phyloP scores from a whole-genome alignment of 2,113 vertebrate genomes.

The Merops nubicus region DNA sequence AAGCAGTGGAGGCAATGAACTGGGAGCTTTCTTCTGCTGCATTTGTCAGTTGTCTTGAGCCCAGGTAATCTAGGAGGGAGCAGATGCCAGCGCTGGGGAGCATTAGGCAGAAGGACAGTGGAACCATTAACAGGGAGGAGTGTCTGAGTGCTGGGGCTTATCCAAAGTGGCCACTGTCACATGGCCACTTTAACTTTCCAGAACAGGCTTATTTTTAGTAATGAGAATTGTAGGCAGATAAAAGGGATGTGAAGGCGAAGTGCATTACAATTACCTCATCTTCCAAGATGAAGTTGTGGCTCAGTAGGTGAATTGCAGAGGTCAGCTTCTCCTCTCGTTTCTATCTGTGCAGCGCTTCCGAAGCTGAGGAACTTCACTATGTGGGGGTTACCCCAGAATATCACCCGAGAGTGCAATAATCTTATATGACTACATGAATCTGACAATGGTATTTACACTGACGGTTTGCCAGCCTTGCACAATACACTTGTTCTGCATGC shows the following conservation, averaged over 20 bases:
- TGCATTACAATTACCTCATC: neutral
- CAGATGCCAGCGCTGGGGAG: neutral
- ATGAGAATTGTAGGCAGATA: constrained; percentile 24
- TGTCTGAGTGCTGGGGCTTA: constrained; percentile 34
- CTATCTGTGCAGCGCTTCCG: neutral
- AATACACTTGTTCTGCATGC: neutral
- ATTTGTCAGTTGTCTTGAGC: neutral
- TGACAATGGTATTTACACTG: neutral
- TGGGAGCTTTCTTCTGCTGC: neutral
- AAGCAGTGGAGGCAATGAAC: neutral
- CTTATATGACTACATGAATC: neutral
- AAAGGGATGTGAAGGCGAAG: constrained; percentile 45
- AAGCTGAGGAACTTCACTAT: neutral
- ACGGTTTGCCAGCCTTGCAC: neutral
- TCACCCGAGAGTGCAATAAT: neutral
- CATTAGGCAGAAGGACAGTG: neutral
- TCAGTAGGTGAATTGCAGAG: neutral
- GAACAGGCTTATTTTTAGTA: constrained; percentile 63
- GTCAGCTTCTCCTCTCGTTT: neutral
- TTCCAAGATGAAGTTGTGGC: constrained; percentile 1
- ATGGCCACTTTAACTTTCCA: constrained; percentile 49
- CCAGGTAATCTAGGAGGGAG: constrained; percentile 16
- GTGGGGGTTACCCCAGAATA: neutral
- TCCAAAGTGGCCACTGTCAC: constrained; percentile 45
- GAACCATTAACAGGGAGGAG: constrained; percentile 29